Percentiles rank a stretch among this genome's conserved stretches.
Conservation (phyloP, 92 coral and sea anemone species). For the Metridium senile region DNA sequence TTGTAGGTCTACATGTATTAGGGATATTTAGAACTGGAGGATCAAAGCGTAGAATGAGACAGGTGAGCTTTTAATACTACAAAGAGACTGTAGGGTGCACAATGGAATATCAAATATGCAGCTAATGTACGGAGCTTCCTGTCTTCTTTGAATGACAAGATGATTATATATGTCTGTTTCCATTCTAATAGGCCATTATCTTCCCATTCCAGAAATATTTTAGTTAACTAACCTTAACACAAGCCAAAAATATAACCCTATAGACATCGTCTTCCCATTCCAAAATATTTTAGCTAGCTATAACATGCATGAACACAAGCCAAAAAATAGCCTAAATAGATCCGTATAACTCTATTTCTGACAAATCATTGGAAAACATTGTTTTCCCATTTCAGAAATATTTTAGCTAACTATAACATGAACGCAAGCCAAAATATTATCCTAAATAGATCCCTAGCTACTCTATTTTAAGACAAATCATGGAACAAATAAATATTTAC, state of each 20-base stretch:
- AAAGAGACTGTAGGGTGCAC: neutral
- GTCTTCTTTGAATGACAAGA: neutral
- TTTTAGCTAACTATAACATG: conserved; percentile 29
- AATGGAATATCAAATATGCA: conserved; percentile 11
- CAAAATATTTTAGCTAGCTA: too few relatives aligned
- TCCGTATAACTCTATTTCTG: too few relatives aligned
- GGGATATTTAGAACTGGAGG: conserved; percentile 98
- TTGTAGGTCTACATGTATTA: conserved; percentile 85
- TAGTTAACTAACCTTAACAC: too few relatives aligned
- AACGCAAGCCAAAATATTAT: too few relatives aligned
- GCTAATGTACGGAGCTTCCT: conserved; percentile 6
- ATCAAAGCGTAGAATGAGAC: conserved; percentile 93
- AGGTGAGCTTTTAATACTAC: conserved; percentile 38
- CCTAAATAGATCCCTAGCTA: too few relatives aligned
- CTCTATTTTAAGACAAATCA: too few relatives aligned
- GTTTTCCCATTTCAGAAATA: conserved; percentile 23
- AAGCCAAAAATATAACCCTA: too few relatives aligned
- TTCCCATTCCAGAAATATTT: conserved; percentile 28
- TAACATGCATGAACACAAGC: too few relatives aligned
- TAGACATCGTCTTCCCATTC: too few relatives aligned
- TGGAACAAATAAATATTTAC: too few relatives aligned
- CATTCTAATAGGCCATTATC: conserved; percentile 7
- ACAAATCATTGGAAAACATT: too few relatives aligned
- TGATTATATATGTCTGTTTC: neutral
- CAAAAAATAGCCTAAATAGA: too few relatives aligned